Evolutionary conservation across 2,113 vertebrate genomes (phyloP).

Genomic region (Carassius gibelio): DNA sequence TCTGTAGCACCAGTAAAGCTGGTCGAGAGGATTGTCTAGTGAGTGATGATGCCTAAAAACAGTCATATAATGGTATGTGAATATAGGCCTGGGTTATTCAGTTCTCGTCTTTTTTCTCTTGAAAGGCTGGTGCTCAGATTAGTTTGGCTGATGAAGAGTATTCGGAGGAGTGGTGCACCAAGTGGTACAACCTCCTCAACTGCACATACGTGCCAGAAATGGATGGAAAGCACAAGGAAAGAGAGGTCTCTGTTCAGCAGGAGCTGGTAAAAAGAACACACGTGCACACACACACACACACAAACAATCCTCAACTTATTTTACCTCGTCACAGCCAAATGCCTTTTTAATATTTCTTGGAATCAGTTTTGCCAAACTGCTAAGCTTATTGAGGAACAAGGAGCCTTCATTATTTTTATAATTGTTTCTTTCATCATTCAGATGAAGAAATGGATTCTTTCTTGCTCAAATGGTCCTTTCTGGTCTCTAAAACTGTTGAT

Average conservation of each 20-base stretch:
- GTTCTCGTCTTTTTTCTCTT: conserved; percentile 27
- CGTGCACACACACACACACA: conserved; percentile 8
- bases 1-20: conserved; percentile 81
- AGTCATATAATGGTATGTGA: background rate
- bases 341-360: conserved; percentile 26
- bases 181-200: conserved; percentile 94
- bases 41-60: conserved; percentile 53
- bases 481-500: conserved; percentile 1
- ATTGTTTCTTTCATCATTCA: background rate
- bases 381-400: conserved; percentile 1
- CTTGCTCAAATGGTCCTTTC: background rate
- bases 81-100: background rate
- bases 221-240: conserved; percentile 71
- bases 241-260: conserved; percentile 60
- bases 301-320: background rate
- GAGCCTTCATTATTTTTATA: background rate
- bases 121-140: conserved; percentile 92
- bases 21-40: conserved; percentile 90
- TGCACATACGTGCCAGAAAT: conserved; percentile 81
- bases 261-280: conserved; percentile 67
- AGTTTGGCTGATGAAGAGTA: conserved; percentile 88
- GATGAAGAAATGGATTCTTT: background rate
- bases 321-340: conserved; percentile 3
- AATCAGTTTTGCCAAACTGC: conserved; percentile 5
- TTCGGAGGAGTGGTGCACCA: conserved; percentile 82